Conservation (phyloP, 2,797 vertebrate genomes). For the Sciurus vulgaris region DNA sequence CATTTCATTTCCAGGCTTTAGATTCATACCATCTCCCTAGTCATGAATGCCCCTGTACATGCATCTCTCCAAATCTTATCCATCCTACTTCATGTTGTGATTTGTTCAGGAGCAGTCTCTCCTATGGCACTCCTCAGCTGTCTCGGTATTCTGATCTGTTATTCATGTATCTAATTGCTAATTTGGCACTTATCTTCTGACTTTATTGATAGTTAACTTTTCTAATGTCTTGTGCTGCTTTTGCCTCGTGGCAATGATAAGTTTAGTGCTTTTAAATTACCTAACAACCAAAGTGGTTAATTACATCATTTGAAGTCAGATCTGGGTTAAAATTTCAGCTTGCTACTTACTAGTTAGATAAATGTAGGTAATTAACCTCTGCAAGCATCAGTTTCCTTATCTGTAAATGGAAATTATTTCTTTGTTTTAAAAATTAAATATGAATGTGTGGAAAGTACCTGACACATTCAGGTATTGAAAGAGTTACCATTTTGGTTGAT, state of each 20-base stretch:
- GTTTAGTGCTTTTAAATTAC: neutral
- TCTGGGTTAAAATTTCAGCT: conserved; percentile 33
- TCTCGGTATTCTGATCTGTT: neutral
- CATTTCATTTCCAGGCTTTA: neutral
- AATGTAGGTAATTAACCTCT: neutral
- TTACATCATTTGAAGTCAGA: neutral
- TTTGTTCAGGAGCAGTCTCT: neutral
- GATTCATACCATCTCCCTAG: neutral
- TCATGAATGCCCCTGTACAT: no score
- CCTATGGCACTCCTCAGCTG: neutral
- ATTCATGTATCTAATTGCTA: neutral
- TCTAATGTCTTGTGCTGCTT: neutral
- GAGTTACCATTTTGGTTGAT: neutral
- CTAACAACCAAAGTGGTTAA: neutral
- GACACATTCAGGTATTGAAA: neutral
- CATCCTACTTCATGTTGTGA: neutral
- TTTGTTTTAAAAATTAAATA: conserved; percentile 34
- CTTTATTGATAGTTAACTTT: neutral
- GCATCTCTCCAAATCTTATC: neutral
- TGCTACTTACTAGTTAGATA: neutral
- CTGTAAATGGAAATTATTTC: conserved; percentile 2
- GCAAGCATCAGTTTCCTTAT: conserved; percentile 11
- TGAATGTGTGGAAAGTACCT: neutral
- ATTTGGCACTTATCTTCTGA: neutral
- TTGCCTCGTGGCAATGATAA: neutral